Evolutionary conservation across 1,140 invertebrate species (phyloP).

Genomic region (Drosophila miranda): DNA sequence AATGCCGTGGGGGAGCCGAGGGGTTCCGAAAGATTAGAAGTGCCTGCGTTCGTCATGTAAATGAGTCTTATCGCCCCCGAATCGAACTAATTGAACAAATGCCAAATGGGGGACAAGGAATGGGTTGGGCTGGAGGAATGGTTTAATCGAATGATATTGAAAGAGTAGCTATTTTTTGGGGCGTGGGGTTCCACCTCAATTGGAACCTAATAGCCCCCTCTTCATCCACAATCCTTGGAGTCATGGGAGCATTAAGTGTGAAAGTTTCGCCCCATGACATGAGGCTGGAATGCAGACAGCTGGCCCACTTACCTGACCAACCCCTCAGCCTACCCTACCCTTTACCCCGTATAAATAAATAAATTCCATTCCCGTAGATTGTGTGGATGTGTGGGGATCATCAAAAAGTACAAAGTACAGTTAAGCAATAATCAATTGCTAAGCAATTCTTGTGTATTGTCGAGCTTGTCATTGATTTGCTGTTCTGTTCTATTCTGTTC

Average conservation of each 20-base stretch:
- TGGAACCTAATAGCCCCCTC: neutral
- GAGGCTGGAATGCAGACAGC: conserved; percentile 36
- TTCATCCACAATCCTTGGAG: no score
- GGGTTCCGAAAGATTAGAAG: conserved; percentile 37
- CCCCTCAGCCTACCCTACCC: neutral
- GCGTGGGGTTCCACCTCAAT: no score
- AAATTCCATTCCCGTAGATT: neutral
- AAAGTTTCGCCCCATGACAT: conserved; percentile 31
- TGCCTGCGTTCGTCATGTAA: conserved; percentile 58
- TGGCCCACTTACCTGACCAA: conserved; percentile 11
- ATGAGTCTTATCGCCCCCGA: conserved; percentile 61
- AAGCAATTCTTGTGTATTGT: conserved; percentile 56
- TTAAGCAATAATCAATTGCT: conserved; percentile 76
- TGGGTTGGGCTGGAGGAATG: neutral
- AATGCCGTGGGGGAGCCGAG: conserved; percentile 1
- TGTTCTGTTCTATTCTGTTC: conserved; percentile 20
- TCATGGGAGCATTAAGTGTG: conserved; percentile 35
- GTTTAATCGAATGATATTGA: neutral
- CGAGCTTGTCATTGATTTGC: conserved; percentile 38
- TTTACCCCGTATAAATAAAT: neutral
- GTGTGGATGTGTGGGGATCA: conserved; percentile 46
- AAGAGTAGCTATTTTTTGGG: no score
- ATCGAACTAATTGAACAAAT: conserved; percentile 64
- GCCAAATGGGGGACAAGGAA: conserved; percentile 42
- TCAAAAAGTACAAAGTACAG: conserved; percentile 69